Evolutionary conservation across 2,888 invertebrate genomes (phyloP), one percentile per base, ranked within the genome.

Genomic region (Heteropelma amictum): DNA sequence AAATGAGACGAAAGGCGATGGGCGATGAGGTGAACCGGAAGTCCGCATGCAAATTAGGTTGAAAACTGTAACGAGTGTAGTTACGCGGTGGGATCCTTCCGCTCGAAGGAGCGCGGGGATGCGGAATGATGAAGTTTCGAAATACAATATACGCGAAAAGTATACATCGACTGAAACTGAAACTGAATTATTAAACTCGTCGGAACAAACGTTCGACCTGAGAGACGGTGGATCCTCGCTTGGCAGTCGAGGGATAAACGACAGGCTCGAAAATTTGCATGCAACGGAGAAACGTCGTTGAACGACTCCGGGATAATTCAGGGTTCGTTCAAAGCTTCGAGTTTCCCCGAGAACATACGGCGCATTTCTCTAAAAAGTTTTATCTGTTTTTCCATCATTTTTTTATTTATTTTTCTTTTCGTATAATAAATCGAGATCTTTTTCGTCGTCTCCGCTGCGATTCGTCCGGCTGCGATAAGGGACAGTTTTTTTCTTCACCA

Each of bases 101-200:
- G n/a, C n/a, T n/a, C n/a, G n/a, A n/a, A n/a, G n/a, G n/a, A n/a
- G n/a, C n/a, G n/a, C n/a, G n/a, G n/a, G n/a, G n/a, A n/a, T n/a
- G n/a, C n/a, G n/a, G n/a, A n/a, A n/a, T n/a, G n/a, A n/a, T n/a
- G n/a, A n/a, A n/a, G n/a, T n/a, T n/a, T n/a, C n/a, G 69, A 65
- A 17, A 77, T 80, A 81, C 81, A 82, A 82, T 83, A 83, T n/a
- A 82, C 80, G 80, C 74, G 68, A 56, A 51, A 80, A 79, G 82
- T 82, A 82, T 81, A 80, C 83, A 79, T 81, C 80, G n/a, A n/a
- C n/a, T n/a, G n/a, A 67, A 81, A 80, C 79, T 81, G 77, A 67
- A 83, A 82, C 81, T 80, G 79, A 80, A 83, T 82, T 81, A 79
- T n/a, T n/a, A n/a, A 80, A 80, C 69, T 74, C 56, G 40, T 65